Base-by-base conservation (phyloP, 2,888 invertebrate species). In the Tillus elongatus region DNA sequence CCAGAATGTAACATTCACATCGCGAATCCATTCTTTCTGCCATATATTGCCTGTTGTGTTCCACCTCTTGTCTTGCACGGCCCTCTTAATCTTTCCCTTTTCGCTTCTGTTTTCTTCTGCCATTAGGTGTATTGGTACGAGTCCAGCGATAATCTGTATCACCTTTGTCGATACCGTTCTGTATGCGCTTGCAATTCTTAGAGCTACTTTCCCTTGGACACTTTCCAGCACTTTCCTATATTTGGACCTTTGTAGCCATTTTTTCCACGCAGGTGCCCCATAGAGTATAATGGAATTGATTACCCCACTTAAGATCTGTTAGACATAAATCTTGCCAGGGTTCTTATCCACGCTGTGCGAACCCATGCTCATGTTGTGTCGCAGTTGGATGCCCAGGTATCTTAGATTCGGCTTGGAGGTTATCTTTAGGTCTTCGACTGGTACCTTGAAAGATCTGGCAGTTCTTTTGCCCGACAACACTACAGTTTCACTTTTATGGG, bases 141-240 rank as follows among this genome's bases (percentile, higher is more conserved):
- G 6, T 6, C 24, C n/a, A 8, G 24, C 24, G n/a, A n/a, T 19
- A 6, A 19, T n/a, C 24, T 19, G 24, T 19, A n/a, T n/a, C 6
- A n/a, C n/a, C n/a, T 19, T 19, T 19, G 24, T 19, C 24, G 24
- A 19, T 19, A 19, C n/a, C 24, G 24, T 31, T 35, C 31, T 12
- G 13, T 11, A 10, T 4, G 8, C 9, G 8, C 8, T 19, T n/a
- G 24, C 6, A 8, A 6, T n/a, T 8, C 24, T 8, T 19, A 19
- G 6, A 8, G 24, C 24, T 19, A 19, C 24, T 19, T 19, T 19
- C n/a, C 24, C n/a, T 19, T 19, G 24, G 24, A 19, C 24, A 8
- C 24, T 19, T 19, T 19, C 24, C 6, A 19, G 24, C 24, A 8
- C n/a, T 19, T 19, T 19, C 24, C n/a, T 19, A 8, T 19, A 19